A percentile compares a stretch with the other conserved stretches of the same genome.
Evolutionary conservation across 1,140 invertebrate genomes (phyloP).

Genomic region (Aphelinus certus): DNA sequence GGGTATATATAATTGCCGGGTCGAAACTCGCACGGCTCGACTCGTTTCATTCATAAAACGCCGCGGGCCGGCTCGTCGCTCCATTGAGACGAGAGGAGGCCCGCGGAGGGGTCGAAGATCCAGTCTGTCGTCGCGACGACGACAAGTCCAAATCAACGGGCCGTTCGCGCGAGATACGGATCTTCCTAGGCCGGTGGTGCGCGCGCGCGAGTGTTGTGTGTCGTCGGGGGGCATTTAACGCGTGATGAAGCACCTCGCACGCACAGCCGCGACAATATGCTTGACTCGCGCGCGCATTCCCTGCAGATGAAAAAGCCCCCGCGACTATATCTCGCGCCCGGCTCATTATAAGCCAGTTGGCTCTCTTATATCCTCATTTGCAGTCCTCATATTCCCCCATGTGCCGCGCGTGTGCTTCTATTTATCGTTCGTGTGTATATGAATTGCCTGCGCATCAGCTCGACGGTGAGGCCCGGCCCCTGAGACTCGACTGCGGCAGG

Average conservation of each 20-base stretch:
- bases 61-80: too few relatives aligned
- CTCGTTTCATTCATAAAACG: constrained; percentile 39
- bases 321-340: not conserved
- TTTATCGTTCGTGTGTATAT: constrained; percentile 36
- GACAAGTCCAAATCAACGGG: constrained; percentile 45
- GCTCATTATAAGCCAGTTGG: too few relatives aligned
- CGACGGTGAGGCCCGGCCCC: too few relatives aligned
- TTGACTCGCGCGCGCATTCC: not conserved
- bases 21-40: constrained; percentile 9
- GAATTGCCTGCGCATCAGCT: constrained; percentile 5
- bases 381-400: constrained; percentile 15
- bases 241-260: constrained; percentile 44
- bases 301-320: not conserved
- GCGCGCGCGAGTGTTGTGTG: constrained; percentile 26
- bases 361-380: constrained; percentile 26
- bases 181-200: constrained; percentile 40
- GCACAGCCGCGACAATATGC: constrained; percentile 9
- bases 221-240: constrained; percentile 36
- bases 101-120: constrained; percentile 36
- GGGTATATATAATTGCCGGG: constrained; percentile 13
- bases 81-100: constrained; percentile 23
- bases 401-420: constrained; percentile 7
- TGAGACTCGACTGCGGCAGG: too few relatives aligned
- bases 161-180: constrained; percentile 47
- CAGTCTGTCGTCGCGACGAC: constrained; percentile 32